Base-by-base conservation (phyloP, 30 jellyfish, hydroid and myxozoan genomes). In the Mastigias papua region DNA sequence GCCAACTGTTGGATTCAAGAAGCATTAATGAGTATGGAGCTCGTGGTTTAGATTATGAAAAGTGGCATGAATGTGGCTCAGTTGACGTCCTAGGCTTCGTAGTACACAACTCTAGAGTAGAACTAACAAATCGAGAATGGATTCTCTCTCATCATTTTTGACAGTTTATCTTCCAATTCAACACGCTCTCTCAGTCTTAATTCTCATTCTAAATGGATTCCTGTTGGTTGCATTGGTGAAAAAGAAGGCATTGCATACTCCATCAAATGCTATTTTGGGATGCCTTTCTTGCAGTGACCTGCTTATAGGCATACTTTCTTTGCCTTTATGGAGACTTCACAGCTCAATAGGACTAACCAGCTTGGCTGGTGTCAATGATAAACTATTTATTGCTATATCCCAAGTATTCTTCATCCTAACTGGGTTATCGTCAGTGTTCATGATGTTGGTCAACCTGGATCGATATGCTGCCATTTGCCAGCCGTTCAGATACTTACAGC, bases 381-480 rank as follows among this genome's bases (percentile, higher is more conserved):
- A 65, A 5, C 34, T 26, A 33, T 11, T 21, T 26, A 25, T 26
- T 1, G 13, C 25, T 11, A 17, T 25, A 21, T 25, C 5, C 21
- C 5, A 13, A 17, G 23, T 69, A 26, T 15, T 29, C 4, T 28
- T 31, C 20, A 1, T 78, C 0, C 31, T 72, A 1, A 57, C 46
- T 57, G 78, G 88, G 8, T 48, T 78, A 48, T 78, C 88, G 0
- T 54, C 29, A 13, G 46, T 50, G 88, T 78, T 34, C 33, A 48
- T 78, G 15, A 74, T 25, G n/a, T 2, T 78, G 22, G 69, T 78
- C 34, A 78, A 74, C 78, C 13, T 57, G 9, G 88, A 78, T 48
- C 57, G 88, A 34, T 78, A 78, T 51, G 69, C 61, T 28, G 88
- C 88, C 11, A 62, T 78, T 3, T 78, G 88, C 65, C 88, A 78